Evolutionary conservation across 2,888 invertebrate species (phyloP).

Genomic region (Drosophila nr. medialis): DNA sequence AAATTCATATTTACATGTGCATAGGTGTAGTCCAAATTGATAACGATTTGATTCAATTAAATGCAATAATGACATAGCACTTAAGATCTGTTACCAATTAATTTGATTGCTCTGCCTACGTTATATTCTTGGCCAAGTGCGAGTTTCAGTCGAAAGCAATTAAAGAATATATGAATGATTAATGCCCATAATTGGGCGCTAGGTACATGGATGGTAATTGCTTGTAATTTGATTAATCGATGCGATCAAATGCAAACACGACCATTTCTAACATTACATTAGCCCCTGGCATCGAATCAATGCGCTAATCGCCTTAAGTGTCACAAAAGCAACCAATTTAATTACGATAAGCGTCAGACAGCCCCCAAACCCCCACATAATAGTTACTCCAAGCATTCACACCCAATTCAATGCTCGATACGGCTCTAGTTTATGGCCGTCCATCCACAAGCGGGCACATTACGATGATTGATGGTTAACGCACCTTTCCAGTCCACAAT

Average conservation of each 20-base stretch:
- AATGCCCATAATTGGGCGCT: constrained; percentile 23
- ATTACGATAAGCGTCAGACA: constrained; percentile 51
- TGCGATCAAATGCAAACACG: constrained; percentile 49
- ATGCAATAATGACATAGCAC: constrained; percentile 1
- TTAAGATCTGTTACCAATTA: constrained; percentile 11
- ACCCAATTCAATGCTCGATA: background rate
- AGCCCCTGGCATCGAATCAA: constrained; percentile 32
- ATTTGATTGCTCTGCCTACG: constrained; percentile 2
- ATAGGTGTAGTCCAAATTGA: background rate
- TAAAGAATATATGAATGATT: constrained; percentile 22
- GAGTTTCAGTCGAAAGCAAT: background rate
- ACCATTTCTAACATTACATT: constrained; percentile 20
- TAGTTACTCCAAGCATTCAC: constrained; percentile 16
- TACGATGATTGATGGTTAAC: constrained; percentile 62
- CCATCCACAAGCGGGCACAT: constrained; percentile 45
- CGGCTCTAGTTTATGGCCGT: constrained; percentile 9
- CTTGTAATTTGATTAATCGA: constrained; percentile 53
- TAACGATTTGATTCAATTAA: background rate
- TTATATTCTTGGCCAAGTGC: background rate
- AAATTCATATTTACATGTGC: background rate
- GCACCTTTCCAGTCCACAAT: constrained; percentile 33
- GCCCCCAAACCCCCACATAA: background rate
- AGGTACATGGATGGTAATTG: constrained; percentile 41
- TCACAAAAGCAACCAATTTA: constrained; percentile 62
- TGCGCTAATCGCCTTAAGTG: constrained; percentile 63